Base-by-base conservation (phyloP, 1,140 invertebrate species). In the Dendrolimus kikuchii region DNA sequence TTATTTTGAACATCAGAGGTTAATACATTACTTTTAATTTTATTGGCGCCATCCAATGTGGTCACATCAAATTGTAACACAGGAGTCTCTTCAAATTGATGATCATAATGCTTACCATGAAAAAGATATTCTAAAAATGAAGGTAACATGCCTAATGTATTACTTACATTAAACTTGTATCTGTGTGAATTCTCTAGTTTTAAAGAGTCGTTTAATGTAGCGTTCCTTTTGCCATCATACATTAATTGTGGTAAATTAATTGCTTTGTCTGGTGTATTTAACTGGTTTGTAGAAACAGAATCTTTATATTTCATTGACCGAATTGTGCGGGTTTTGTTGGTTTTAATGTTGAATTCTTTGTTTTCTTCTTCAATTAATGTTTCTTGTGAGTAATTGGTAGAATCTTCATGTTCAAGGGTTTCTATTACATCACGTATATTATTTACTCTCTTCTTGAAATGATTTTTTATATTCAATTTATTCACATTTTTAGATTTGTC, bases 401-500 rank as follows among this genome's bases (percentile, higher is more conserved):
- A 51, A 6, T 73, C 57, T 39, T 69, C 57, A 9, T 53, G 52
- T 64, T 81, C 70, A 55, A 82, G 61, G 40, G 60, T 68, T 48
- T 81, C 53, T 47, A 86, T 86, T 52, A 86, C 78, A 62, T 86
- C 82, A 42, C 67, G 77, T 62, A 86, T 86, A 52, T 83, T 86
- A 61, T 86, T 83, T 2, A 80, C 57, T 64, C 62, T 74, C 38
- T 65, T 66, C 62, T 66, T 75, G 44, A 45, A 23, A 10, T 52
- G 53, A 46, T 7, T 45, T 56, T 23, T 40, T 5, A 41, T 41
- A 8, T 43, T 38, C 7, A 23, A 44, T 40, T 50, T 57, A 10
- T 55, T 65, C 4, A 38, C 47, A 40, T 64, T 47, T 55, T 37
- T 52, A 10, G 23, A n/a, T 7, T 40, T 5, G 5, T 59, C 40